Evolutionary conservation across 2,113 vertebrate species (phyloP), one percentile per base, ranked within the genome.

Genomic region (Amazona guildingii): DNA sequence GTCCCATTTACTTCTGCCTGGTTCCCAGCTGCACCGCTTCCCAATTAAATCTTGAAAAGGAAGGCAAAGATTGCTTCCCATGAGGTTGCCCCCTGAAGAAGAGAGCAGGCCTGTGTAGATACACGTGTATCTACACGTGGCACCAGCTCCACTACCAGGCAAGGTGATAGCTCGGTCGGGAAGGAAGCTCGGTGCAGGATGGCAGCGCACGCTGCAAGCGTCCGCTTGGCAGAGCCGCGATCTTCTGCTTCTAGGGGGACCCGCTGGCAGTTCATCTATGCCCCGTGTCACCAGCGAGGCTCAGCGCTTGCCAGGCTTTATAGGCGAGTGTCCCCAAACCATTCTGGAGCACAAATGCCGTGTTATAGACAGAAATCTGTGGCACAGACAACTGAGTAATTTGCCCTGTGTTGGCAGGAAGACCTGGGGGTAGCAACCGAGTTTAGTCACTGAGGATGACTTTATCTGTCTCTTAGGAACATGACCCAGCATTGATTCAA

Each of bases 41-140:
- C 72, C 33, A 44, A 25, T 66, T 83, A 66, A 93, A 61, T 49
- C 28, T 20, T 55, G 63, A 17, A 64, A 70, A 87, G 62, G 54
- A n/a, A 59, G 28, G 28, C 10, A 17, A 20, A 66, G 54, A 33
- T 61, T 44, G 28, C 33, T 84, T 81, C 63, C 57, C 20, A 3
- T 17, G 59, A 43, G 43, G 11, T 67, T 4, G 1, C 19, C 49
- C 49, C 21, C 31, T 25, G 51, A 57, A 73, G 67, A 55, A 51
- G 76, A 33, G 52, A 76, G 41, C 25, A 82, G 46, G 17, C 9
- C 35, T 0, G 1, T 11, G 35, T 37, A 46, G 35, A 28, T 24
- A 33, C 46, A 13, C 0, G 1, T 11, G 35, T 37, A 46, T 33
- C 24, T 24, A 33, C 46, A 13, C 0, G 2, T 35, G 57, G n/a